Evolutionary conservation across 2,797 vertebrate genomes (phyloP).

Genomic region (Lepus oiostolus): DNA sequence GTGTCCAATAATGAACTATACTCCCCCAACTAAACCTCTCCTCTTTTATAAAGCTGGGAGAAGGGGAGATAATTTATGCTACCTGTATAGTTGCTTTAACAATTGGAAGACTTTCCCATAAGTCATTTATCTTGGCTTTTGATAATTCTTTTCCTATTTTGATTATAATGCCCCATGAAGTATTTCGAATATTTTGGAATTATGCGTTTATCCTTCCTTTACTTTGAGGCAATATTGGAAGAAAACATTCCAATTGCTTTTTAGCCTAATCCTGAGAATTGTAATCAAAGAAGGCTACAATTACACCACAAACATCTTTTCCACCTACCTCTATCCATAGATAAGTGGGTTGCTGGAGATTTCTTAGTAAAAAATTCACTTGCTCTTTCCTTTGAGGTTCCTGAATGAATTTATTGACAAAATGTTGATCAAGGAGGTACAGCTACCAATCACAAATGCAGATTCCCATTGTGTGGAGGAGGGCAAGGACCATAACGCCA

Average conservation of each 20-base stretch:
- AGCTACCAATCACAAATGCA: background rate
- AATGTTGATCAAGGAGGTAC: background rate
- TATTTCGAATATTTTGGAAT: constrained; percentile 37
- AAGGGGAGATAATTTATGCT: background rate
- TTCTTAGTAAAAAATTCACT: background rate
- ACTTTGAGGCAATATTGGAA: background rate
- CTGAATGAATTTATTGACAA: background rate
- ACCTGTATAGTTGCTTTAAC: background rate
- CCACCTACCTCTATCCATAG: background rate
- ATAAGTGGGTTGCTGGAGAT: background rate
- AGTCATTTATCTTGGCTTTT: background rate
- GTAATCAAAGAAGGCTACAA: background rate
- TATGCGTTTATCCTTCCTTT: background rate
- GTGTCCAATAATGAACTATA: background rate
- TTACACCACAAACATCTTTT: background rate
- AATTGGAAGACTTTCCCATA: background rate
- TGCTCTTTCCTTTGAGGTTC: background rate
- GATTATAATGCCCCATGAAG: background rate
- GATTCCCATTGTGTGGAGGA: background rate
- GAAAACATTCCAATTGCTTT: background rate
- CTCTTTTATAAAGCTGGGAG: background rate
- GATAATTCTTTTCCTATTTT: background rate
- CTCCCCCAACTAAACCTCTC: background rate
- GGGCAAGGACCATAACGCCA: background rate
- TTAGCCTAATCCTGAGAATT: background rate